Evolutionary conservation across 2,888 invertebrate genomes (phyloP), one percentile per base, ranked within the genome.

Genomic region (Dynastes maya): DNA sequence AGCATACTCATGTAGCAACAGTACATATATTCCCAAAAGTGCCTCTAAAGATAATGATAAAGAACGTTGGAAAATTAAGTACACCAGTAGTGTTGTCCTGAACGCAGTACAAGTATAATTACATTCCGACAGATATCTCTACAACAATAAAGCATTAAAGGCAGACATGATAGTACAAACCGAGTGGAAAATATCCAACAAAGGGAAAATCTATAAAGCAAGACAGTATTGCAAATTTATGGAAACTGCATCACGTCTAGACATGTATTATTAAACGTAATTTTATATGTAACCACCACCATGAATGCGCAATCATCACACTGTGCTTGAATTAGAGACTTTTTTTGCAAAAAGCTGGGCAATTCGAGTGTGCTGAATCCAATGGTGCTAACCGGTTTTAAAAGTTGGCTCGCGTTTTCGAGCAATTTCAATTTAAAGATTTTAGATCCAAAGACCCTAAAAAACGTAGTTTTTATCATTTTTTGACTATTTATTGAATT

Each of bases 151-250:
- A 71, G 58, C 55, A 55, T 71, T 71, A 71, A 71, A 71, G 71
- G 32, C 32, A 55, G 37, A 55, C 58, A 58, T 71, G 71, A 71
- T 55, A n/a, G 29, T 40, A 71, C 71, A 55, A 58, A 32, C 58
- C 40, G 55, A 71, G 55, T 8, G 22, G 58, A 71, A 55, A 58
- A 55, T 32, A 58, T 37, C 37, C 55, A 58, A 27, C 53, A 53
- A 70, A 70, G 55, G n/a, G 29, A 27, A 37, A 71, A 37, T 53
- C 71, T 71, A 67, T 67, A n/a, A n/a, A 37, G 55, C 32, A 71
- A 71, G 58, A 37, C 71, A 9, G 58, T 61, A 72, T 72, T 72
- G 72, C 22, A 72, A 72, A 72, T 61, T 72, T 72, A 72, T 72
- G 72, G 72, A 72, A 72, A 72, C 40, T 40, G 45, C 72, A 72